These are phyloP conservation scores for Gymnocheta viridis DNA, from an alignment of 2,888 invertebrate genomes.

Conservation along the genomic window DNA sequence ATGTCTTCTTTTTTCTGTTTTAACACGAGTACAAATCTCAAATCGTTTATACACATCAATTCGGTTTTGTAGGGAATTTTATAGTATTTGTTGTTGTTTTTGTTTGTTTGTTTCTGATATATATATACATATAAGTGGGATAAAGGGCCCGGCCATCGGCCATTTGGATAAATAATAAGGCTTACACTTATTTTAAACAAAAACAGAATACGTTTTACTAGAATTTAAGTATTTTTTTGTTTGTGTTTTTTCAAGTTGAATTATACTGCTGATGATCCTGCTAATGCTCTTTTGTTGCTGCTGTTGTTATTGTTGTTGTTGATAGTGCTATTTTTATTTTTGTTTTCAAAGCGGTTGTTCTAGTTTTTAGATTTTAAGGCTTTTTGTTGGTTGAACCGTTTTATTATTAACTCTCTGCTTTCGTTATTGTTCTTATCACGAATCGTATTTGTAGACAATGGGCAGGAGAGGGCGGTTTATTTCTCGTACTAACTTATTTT, in stretches of 20 bases:
- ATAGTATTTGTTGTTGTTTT: background rate
- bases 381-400: slow-evolving; percentile 20
- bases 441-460: background rate
- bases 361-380: slow-evolving; percentile 43
- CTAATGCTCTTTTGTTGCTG: slow-evolving; percentile 43
- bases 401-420: background rate
- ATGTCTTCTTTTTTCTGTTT: slow-evolving; percentile 14
- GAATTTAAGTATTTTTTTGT: slow-evolving; percentile 16
- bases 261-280: slow-evolving; percentile 48
- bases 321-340: background rate
- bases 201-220: slow-evolving; percentile 13
- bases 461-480: background rate
- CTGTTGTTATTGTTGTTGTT: slow-evolving; percentile 21
- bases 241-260: slow-evolving; percentile 57
- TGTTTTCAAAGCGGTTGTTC: slow-evolving; percentile 18
- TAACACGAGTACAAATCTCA: slow-evolving; percentile 2
- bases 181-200: slow-evolving; percentile 47
- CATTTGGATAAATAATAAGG: slow-evolving; percentile 15
- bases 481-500: background rate
- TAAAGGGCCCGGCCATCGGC: background rate
- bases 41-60: slow-evolving; percentile 19
- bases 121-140: background rate
- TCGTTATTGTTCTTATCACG: background rate
- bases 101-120: background rate
- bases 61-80: background rate